A percentile compares a stretch with the other conserved stretches of the same genome.
These are phyloP conservation scores for Arrhopalites spinosus DNA, from an alignment of 2,888 invertebrate genomes.

Conservation along the genomic window DNA sequence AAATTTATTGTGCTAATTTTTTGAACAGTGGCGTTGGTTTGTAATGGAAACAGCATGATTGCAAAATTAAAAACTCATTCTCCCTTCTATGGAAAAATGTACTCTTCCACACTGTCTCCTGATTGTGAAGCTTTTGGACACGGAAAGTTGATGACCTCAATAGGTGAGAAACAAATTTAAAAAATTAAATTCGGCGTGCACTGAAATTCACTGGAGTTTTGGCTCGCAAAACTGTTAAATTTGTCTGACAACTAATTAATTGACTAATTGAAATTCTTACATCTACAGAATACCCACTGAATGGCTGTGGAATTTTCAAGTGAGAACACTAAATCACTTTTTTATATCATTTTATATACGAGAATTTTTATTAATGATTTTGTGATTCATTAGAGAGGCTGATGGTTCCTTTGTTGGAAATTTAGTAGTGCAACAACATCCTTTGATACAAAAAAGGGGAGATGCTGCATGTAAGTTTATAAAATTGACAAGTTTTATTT, in stretches of 20 bases:
- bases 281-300: conserved; percentile 47
- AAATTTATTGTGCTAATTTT: background rate
- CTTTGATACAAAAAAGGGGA: conserved; percentile 54
- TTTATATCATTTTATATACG: no score
- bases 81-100: conserved; percentile 55
- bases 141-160: conserved; percentile 50
- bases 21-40: conserved; percentile 52
- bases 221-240: no score
- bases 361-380: conserved; percentile 1
- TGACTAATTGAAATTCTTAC: no score
- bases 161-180: no score
- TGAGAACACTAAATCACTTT: conserved; percentile 28
- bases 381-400: conserved; percentile 39
- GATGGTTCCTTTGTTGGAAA: conserved; percentile 55
- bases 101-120: conserved; percentile 45
- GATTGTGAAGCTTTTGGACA: conserved; percentile 55
- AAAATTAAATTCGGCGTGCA: no score
- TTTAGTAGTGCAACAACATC: conserved; percentile 55
- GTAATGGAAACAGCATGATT: conserved; percentile 53
- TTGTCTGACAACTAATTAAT: no score
- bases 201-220: no score
- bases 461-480: conserved; percentile 46
- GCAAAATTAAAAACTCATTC: conserved; percentile 54
- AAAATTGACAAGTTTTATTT: no score
- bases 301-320: conserved; percentile 53